Conservation (phyloP, 2,797 vertebrate genomes). For the Chrysocyon brachyurus region DNA sequence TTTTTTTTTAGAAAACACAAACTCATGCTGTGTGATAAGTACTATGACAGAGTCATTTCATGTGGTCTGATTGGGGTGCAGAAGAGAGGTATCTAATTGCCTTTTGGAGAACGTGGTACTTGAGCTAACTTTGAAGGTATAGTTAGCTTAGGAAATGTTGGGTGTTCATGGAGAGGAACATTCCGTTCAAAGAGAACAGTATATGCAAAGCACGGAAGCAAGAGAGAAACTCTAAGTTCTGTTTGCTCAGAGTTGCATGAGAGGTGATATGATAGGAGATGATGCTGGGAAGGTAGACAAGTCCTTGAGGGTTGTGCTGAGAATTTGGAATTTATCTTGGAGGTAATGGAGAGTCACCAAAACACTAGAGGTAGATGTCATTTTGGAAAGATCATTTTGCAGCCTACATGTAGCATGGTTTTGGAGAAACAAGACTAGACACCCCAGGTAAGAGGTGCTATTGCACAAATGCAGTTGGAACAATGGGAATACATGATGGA, state of each 20-base stretch:
- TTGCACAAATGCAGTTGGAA: not conserved
- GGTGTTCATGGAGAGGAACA: not conserved
- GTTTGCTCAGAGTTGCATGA: not conserved
- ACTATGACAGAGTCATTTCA: not conserved
- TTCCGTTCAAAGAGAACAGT: not conserved
- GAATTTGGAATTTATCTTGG: not conserved
- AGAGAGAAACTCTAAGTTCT: not conserved
- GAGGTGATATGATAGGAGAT: not conserved
- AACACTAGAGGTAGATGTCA: not conserved
- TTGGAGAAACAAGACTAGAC: not conserved
- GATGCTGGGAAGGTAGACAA: not conserved
- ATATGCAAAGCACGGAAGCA: not conserved
- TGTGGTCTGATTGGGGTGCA: not conserved
- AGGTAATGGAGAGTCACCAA: not conserved
- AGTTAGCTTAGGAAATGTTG: not conserved
- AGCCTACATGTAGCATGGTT: not conserved
- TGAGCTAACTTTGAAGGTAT: not conserved
- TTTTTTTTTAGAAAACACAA: not conserved
- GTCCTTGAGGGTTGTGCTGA: not conserved
- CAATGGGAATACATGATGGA: not conserved
- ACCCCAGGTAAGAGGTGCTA: not conserved
- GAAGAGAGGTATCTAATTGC: not conserved
- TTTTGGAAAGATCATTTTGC: not conserved
- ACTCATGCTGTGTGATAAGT: not conserved
- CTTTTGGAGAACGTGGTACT: not conserved